Base-by-base conservation (phyloP, 2,888 invertebrate species). In the Pseudeuparius sepicola region DNA sequence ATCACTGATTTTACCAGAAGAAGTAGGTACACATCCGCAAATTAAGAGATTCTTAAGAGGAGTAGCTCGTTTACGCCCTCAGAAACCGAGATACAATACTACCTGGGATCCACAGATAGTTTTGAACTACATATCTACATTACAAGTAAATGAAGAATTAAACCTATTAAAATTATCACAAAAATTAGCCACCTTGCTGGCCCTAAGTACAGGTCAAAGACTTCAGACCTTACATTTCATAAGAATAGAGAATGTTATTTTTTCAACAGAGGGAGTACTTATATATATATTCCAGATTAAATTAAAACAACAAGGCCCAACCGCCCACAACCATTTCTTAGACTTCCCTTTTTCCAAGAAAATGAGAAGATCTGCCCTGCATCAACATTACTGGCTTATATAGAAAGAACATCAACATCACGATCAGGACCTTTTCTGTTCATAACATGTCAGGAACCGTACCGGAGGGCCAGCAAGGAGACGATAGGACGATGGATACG, bases 361-460 rank as follows among this genome's bases (percentile, higher is more conserved):
- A 24, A 33, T 10, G 20, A 24, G n/a, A 15, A 36, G 11, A 33
- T 37, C 16, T 41, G 40, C 26, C 36, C 35, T 5, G 40, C 39
- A 12, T 16, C 4, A n/a, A 25, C 36, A 7, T 17, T 40, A 9
- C 11, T 24, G 9, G 11, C 10, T 4, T 40, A 40, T 15, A 13
- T 40, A 14, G 15, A 24, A n/a, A 31, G 11, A 14, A 40, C 41
- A n/a, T n/a, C n/a, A n/a, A n/a, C n/a, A n/a, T n/a, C n/a, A n/a
- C n/a, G n/a, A n/a, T n/a, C n/a, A 27, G 4, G 27, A 27, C 11
- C 27, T 3, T 12, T 27, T 12, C 11, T 27, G 9, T 27, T 27
- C 15, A 12, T 27, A 14, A 12, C 11, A 4, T 27, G 27, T n/a
- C 9, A 4, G 4, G 15, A 13, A 27, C 27, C 27, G 6, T n/a